A percentile compares a stretch with the other conserved stretches of the same genome.
phyloP scores from a whole-genome alignment of 2,113 vertebrate genomes.

The Apeltes quadracus region DNA sequence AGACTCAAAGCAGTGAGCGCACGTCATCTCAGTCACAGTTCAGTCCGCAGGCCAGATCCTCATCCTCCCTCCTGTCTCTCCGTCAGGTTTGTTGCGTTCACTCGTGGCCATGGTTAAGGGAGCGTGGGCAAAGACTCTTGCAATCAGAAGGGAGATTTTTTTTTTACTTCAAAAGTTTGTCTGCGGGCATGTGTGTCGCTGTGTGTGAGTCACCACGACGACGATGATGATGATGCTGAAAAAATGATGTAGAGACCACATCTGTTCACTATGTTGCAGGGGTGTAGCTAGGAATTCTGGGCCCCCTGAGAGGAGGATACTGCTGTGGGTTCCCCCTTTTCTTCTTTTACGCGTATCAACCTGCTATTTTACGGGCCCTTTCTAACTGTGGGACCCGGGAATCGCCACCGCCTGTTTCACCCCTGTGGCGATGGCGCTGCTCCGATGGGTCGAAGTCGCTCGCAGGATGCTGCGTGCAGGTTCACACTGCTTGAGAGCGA shows the following conservation, averaged over 20 bases:
- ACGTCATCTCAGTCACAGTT: constrained; percentile 67
- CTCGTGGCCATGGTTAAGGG: constrained; percentile 31
- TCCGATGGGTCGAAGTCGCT: constrained; percentile 15
- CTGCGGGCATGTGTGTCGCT: constrained; percentile 32
- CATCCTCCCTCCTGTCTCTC: constrained; percentile 38
- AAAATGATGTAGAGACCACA: constrained; percentile 36
- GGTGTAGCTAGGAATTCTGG: constrained; percentile 35
- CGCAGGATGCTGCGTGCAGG: constrained; percentile 19
- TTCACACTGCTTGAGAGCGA: constrained; percentile 42
- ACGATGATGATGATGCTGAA: constrained; percentile 8
- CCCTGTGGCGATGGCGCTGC: constrained; percentile 37
- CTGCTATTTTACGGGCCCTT: constrained; percentile 17
- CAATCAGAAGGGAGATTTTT: constrained; percentile 44
- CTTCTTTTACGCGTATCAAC: constrained; percentile 10
- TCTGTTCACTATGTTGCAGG: constrained; percentile 50
- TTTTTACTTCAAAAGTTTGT: constrained; percentile 47
- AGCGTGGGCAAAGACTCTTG: constrained; percentile 40
- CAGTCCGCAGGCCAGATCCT: constrained; percentile 68
- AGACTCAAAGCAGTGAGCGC: constrained; percentile 74
- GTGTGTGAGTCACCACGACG: constrained; percentile 26
- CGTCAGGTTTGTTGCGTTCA: constrained; percentile 49
- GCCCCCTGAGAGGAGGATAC: constrained; percentile 39
- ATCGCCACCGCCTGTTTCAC: constrained; percentile 25
- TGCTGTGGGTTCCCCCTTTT: constrained; percentile 23
- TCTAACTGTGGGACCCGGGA: constrained; percentile 26